phyloP scores from a whole-genome alignment of 1,140 invertebrate species.

The Aphaenogaster ashmeadi region DNA sequence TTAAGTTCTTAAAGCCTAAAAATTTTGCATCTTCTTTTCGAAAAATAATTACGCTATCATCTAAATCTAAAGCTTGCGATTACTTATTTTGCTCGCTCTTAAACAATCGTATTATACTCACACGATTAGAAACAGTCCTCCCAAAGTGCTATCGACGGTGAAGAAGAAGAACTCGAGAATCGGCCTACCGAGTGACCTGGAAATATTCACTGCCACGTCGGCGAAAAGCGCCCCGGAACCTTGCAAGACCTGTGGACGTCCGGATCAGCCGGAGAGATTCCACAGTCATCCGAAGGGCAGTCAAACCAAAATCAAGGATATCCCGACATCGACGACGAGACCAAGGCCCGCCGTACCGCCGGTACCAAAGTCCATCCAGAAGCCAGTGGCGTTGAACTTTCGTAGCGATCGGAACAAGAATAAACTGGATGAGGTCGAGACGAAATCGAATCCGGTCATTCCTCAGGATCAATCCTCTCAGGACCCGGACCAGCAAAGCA shows the following conservation, averaged over 20 bases:
- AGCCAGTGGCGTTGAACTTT: slow-evolving; percentile 87
- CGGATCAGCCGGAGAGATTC: slow-evolving; percentile 88
- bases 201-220: slow-evolving; percentile 76
- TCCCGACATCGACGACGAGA: slow-evolving; percentile 34
- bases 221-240: slow-evolving; percentile 86
- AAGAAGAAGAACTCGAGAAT: slow-evolving; percentile 70
- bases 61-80: not conserved
- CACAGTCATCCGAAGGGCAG: slow-evolving; percentile 88
- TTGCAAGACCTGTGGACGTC: slow-evolving; percentile 88
- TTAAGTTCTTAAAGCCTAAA: not conserved
- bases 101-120: not conserved
- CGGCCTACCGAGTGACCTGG: slow-evolving; percentile 75
- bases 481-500: not conserved
- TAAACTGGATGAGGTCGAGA: slow-evolving; percentile 64
- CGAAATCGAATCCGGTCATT: slow-evolving; percentile 4
- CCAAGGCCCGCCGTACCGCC: slow-evolving; percentile 39
- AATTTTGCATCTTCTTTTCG: not conserved
- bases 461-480: slow-evolving; percentile 35
- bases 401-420: slow-evolving; percentile 81
- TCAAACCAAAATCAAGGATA: slow-evolving; percentile 68
- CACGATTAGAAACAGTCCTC: slow-evolving; percentile 53
- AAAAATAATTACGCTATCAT: not conserved
- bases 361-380: slow-evolving; percentile 85
- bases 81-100: not conserved
- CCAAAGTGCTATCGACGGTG: slow-evolving; percentile 71